These are phyloP conservation scores for Bungarus multicinctus DNA, from an alignment of 2,113 vertebrate species.

Conservation along the genomic window DNA sequence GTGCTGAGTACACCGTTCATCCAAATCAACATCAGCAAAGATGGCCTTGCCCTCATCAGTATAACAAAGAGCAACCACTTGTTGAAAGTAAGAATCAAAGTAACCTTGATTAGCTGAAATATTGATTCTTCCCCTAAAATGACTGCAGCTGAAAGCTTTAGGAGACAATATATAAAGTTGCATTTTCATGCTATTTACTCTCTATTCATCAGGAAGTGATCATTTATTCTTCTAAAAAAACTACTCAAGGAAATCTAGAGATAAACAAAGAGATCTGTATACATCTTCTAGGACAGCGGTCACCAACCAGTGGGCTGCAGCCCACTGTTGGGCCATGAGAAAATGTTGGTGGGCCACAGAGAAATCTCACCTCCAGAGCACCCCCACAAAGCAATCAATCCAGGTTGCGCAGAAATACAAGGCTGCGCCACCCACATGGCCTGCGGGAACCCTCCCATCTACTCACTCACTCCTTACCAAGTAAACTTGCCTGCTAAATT, in stretches of 20 bases:
- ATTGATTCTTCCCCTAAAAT: background rate
- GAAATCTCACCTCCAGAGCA: no score
- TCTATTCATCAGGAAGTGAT: background rate
- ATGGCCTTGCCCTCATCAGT: background rate
- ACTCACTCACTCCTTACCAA: no score
- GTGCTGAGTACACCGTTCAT: background rate
- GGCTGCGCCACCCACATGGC: no score
- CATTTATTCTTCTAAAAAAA: background rate
- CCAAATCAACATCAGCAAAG: background rate
- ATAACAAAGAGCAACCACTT: background rate
- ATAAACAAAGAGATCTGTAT: background rate
- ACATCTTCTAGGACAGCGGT: background rate
- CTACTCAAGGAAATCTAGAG: background rate
- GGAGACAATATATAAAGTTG: background rate
- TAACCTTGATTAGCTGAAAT: background rate
- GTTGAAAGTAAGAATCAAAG: background rate
- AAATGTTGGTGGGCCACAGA: no score
- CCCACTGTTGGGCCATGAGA: no score
- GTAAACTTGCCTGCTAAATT: no score
- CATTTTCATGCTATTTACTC: background rate
- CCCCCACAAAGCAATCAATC: no score
- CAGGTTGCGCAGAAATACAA: no score
- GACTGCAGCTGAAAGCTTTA: background rate
- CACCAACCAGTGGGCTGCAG: no score
- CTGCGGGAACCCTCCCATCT: no score